Conservation (phyloP, 1,140 invertebrate genomes). For the Zaprionus inermis region DNA sequence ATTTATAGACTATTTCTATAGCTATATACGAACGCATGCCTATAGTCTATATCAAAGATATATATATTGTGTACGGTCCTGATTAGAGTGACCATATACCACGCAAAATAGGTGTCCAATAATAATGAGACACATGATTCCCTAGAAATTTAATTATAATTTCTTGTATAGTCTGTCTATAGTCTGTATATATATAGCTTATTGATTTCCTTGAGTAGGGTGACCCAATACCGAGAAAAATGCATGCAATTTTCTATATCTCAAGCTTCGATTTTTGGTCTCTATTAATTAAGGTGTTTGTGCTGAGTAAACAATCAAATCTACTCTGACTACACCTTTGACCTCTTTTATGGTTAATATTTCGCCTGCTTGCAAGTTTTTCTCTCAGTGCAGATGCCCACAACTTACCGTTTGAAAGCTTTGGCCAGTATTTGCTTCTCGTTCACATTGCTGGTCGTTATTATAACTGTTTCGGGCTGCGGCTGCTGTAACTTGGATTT, state of each 20-base stretch:
- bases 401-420: conserved; percentile 83
- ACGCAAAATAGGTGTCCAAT: not conserved
- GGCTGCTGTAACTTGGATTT: conserved; percentile 66
- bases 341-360: too few species aligned
- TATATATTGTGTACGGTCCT: too few species aligned
- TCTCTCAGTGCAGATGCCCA: conserved; percentile 10
- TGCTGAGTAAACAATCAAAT: not conserved
- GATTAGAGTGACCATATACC: not conserved
- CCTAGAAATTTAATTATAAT: not conserved
- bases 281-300: not conserved
- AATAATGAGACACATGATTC: too few species aligned
- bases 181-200: too few species aligned
- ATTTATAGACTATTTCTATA: not conserved
- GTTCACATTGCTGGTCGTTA: conserved; percentile 82
- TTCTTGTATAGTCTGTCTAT: not conserved
- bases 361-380: not conserved
- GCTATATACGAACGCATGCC: too few species aligned
- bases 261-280: not conserved
- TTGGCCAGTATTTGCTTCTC: conserved; percentile 83
- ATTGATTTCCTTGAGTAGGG: too few species aligned
- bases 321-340: too few species aligned
- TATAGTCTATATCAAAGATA: too few species aligned
- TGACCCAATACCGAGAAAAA: too few species aligned
- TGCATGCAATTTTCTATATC: too few species aligned
- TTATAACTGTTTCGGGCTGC: conserved; percentile 83